phyloP scores from a whole-genome alignment of 2,888 invertebrate genomes.

The Tolmerus cingulatus region DNA sequence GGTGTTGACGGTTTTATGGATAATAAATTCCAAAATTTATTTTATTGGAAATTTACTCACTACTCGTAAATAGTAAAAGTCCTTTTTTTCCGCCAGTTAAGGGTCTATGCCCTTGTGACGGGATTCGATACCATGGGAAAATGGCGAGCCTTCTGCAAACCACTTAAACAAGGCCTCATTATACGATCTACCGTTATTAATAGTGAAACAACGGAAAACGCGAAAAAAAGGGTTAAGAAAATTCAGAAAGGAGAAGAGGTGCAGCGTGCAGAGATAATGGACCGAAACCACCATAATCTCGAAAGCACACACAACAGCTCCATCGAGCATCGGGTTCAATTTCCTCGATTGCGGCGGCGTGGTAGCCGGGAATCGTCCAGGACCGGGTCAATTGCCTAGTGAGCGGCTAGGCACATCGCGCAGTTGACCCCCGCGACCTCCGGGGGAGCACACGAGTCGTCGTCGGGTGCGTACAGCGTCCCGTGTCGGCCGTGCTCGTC shows the following conservation, averaged over 20 bases:
- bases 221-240: not conserved
- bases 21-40: too few species aligned
- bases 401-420: not conserved
- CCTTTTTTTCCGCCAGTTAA: too few species aligned
- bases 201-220: not conserved
- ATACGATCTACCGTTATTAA: slow-evolving; percentile 1
- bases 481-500: not conserved
- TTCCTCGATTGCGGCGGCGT: not conserved
- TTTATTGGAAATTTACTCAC: too few species aligned
- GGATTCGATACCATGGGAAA: not conserved
- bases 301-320: slow-evolving; percentile 15
- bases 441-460: not conserved
- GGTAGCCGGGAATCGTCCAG: slow-evolving; percentile 20
- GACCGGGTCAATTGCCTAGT: slow-evolving; percentile 21
- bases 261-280: not conserved
- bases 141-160: not conserved
- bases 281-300: slow-evolving; percentile 8
- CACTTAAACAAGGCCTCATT: slow-evolving; percentile 7
- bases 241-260: not conserved
- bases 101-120: not conserved
- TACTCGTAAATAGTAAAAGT: too few species aligned
- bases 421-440: slow-evolving; percentile 8
- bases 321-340: not conserved
- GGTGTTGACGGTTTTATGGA: too few species aligned
- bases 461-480: not conserved